Base-by-base conservation (phyloP, 2,888 invertebrate species). In the Chydorus sphaericus region DNA sequence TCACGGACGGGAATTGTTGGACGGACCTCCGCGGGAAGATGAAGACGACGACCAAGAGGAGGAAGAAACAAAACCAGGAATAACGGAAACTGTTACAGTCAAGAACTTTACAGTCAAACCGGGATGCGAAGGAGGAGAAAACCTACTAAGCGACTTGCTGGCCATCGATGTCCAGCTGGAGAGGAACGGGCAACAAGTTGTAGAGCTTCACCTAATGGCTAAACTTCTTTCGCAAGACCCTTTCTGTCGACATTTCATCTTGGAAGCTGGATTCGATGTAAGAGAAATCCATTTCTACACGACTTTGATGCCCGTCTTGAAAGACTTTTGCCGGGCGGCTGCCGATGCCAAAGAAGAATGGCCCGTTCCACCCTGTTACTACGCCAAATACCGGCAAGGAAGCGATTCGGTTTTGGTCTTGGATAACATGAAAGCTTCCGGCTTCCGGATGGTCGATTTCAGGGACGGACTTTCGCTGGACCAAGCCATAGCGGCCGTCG, bases 261-360 rank as follows among this genome's bases (percentile, higher is more conserved):
- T 83, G 26, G 85, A 85, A 67, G 84, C 85, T 1, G 85, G 85
- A 67, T 86, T 86, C 66, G 85, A 86, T 68, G 77, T 85, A 5
- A 74, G 86, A 59, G 86, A 86, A 71, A 85, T 86, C 63, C 78
- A 83, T 61, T 86, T 86, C 71, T 86, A 86, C 67, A 85, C 84
- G 0, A 80, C 84, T 73, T 81, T 82, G 18, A 75, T 84, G 30
- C 83, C 84, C 4, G 81, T 81, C 64, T 67, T 85, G 61, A 77
- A 81, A 60, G 74, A 75, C 23, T 82, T 84, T 63, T 76, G 75
- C 63, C 68, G 69, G 56, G 68, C 71, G 55, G 70, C 73, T 60
- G 62, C 73, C 2, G 62, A 73, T 57, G 73, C 77, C 37, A 71
- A 80, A 53, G 72, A 72, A 56, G 72, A 79, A 63, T 81, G 58